phyloP scores from a whole-genome alignment of 2,888 invertebrate species.

The Leptopilina syphax region DNA sequence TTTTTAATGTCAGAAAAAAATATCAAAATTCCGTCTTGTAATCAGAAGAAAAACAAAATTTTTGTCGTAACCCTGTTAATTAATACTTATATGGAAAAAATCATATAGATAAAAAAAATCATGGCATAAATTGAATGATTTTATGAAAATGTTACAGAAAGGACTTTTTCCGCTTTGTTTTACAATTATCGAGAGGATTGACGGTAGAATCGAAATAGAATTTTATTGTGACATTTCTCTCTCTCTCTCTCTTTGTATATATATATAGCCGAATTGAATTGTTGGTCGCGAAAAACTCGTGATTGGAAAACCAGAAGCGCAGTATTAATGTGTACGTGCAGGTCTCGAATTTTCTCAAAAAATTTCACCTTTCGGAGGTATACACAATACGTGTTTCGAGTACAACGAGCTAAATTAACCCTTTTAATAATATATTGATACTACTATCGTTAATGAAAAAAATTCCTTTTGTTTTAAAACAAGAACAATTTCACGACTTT shows the following conservation, averaged over 20 bases:
- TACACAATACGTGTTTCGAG: constrained; percentile 36
- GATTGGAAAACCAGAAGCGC: constrained; percentile 43
- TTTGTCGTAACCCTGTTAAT: no score
- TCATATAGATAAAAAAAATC: no score
- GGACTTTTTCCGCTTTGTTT: background rate
- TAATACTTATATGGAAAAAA: no score
- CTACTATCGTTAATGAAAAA: constrained; percentile 15
- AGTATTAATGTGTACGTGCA: constrained; percentile 38
- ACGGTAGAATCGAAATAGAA: constrained; percentile 21
- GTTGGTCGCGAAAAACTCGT: constrained; percentile 32
- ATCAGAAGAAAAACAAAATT: no score
- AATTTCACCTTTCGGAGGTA: constrained; percentile 23
- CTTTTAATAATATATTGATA: constrained; percentile 26
- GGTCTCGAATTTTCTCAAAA: constrained; percentile 36
- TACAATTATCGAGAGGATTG: constrained; percentile 27
- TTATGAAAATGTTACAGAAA: constrained; percentile 9
- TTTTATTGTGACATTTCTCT: constrained; percentile 41
- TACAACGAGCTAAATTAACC: constrained; percentile 21
- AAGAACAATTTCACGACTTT: background rate
- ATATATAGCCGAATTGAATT: constrained; percentile 41
- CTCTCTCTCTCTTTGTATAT: background rate
- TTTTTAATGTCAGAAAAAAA: no score
- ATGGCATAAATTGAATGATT: background rate
- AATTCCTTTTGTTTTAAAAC: background rate
- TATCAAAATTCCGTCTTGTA: no score